Evolutionary conservation across 1,140 invertebrate genomes (phyloP).

Genomic region (Maconellicoccus hirsutus): DNA sequence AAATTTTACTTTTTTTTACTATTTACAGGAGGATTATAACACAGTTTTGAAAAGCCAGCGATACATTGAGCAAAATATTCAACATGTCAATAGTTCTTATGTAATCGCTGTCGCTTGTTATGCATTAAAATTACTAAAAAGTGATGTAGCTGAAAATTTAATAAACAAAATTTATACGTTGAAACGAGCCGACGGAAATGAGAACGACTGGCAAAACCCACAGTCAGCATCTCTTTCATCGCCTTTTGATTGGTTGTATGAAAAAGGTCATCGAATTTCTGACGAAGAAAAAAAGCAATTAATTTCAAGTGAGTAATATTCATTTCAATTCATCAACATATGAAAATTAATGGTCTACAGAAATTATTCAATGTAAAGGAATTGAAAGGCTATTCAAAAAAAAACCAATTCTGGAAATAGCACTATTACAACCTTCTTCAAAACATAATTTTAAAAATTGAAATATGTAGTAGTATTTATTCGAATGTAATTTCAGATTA

Average conservation of each 20-base stretch:
- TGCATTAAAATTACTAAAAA: neutral
- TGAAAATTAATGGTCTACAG: too few relatives aligned
- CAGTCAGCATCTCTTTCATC: neutral
- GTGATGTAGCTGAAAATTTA: neutral
- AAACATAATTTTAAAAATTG: too few relatives aligned
- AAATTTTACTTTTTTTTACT: too few relatives aligned
- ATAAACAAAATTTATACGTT: neutral
- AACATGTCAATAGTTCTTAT: neutral
- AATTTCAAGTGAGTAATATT: neutral
- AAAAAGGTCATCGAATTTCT: neutral
- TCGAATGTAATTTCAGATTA: conserved; percentile 32
- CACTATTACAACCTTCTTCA: too few relatives aligned
- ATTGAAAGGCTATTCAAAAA: too few relatives aligned
- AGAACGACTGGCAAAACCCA: conserved; percentile 3
- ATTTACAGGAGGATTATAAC: neutral
- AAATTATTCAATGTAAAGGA: too few relatives aligned
- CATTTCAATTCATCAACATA: too few relatives aligned
- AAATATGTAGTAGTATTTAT: conserved; percentile 1
- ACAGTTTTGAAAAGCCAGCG: neutral
- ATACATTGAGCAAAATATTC: neutral
- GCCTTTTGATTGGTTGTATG: conserved; percentile 6
- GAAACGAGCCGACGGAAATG: neutral
- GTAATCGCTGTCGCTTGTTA: neutral
- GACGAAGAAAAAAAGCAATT: neutral
- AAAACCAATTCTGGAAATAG: too few relatives aligned